Evolutionary conservation across 2,888 invertebrate genomes (phyloP).

Genomic region (Leucophenga montana): DNA sequence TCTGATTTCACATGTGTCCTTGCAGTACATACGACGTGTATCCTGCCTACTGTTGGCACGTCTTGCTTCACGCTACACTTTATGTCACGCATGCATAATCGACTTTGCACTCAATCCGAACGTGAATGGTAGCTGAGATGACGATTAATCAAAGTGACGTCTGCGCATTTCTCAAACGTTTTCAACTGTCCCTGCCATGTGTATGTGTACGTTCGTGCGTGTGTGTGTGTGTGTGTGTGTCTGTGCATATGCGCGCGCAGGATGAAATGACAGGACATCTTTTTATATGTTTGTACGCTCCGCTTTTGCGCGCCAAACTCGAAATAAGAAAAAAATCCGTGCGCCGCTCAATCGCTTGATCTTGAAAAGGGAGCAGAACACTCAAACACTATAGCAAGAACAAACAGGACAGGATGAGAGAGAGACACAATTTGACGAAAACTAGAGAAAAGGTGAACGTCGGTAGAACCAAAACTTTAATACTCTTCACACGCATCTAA

Average conservation of each 20-base stretch:
- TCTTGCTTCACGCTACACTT: conserved; percentile 11
- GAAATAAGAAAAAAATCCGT: background rate
- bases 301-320: conserved; percentile 10
- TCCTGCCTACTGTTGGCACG: background rate
- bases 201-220: too few relatives aligned
- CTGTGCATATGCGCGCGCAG: background rate
- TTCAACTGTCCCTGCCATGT: too few relatives aligned
- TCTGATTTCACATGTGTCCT: conserved; percentile 2
- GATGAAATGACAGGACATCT: background rate
- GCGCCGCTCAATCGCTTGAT: background rate
- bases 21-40: background rate
- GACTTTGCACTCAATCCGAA: conserved; percentile 13
- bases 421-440: too few relatives aligned
- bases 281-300: background rate
- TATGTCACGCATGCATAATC: conserved; percentile 16
- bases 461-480: background rate
- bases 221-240: too few relatives aligned
- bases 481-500: too few relatives aligned
- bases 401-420: background rate
- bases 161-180: conserved; percentile 48
- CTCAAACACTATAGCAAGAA: background rate
- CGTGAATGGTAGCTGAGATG: conserved; percentile 10
- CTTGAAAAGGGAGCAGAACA: background rate
- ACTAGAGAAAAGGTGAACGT: background rate
- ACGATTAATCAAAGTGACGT: conserved; percentile 66